A percentile compares a stretch with the other conserved stretches of the same genome.
These are phyloP conservation scores for Drosophila nigricruria DNA, from an alignment of 2,888 invertebrate genomes.

Conservation along the genomic window DNA sequence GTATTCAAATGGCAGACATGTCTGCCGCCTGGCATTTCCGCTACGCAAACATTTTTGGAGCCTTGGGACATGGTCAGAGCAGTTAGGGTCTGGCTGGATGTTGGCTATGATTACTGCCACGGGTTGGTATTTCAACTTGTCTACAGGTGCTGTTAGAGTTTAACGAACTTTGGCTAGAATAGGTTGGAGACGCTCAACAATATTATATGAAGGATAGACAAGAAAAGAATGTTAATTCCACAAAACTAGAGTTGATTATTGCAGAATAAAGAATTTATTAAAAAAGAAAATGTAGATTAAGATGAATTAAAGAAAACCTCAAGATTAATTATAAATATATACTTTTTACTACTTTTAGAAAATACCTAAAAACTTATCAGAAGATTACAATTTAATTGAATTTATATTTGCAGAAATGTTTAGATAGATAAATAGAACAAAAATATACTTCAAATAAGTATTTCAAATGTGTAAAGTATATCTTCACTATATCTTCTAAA, in stretches of 20 bases:
- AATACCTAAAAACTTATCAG: too few species aligned
- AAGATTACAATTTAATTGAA: too few species aligned
- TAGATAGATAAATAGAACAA: too few species aligned
- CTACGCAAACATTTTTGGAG: conserved; percentile 46
- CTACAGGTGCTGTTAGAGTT: conserved; percentile 22
- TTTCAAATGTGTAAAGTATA: too few species aligned
- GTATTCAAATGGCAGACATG: conserved; percentile 71
- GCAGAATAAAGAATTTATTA: not conserved
- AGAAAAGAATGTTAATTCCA: not conserved
- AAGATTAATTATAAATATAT: too few species aligned
- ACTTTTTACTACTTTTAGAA: too few species aligned
- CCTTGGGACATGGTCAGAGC: conserved; percentile 40
- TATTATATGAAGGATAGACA: not conserved
- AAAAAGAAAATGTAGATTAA: not conserved
- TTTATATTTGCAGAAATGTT: too few species aligned
- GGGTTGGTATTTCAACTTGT: not conserved
- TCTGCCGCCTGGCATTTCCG: conserved; percentile 73
- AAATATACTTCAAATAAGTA: too few species aligned
- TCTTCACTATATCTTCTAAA: too few species aligned
- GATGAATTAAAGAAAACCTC: too few species aligned
- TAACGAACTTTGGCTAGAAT: conserved; percentile 26
- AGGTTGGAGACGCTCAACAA: not conserved
- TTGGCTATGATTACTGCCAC: not conserved
- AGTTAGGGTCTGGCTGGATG: conserved; percentile 5
- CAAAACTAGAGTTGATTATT: not conserved